Evolutionary conservation across 2,797 vertebrate species (phyloP).

Genomic region (Xerus rutilus): DNA sequence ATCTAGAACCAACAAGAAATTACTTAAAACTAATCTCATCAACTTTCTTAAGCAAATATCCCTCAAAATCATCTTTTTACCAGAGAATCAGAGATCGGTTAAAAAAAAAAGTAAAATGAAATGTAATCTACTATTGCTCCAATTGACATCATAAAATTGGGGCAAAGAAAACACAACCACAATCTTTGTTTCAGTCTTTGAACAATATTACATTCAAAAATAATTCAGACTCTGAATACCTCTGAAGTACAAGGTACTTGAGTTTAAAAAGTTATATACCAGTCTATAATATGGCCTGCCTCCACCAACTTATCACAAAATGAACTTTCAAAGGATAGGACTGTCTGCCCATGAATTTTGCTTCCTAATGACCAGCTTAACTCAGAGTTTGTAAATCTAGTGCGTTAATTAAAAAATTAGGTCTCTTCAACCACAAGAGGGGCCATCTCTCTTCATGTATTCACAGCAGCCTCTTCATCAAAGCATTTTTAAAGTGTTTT

Average conservation of each 20-base stretch:
- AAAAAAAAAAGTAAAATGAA: conserved; percentile 30
- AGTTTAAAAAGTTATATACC: not conserved
- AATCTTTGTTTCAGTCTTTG: not conserved
- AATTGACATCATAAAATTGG: not conserved
- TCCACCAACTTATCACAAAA: not conserved
- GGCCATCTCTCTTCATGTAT: not conserved
- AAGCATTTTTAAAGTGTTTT: not conserved
- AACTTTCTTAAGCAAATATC: conserved; percentile 26
- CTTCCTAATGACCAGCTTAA: not conserved
- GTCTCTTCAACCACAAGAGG: not conserved
- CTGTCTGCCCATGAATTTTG: not conserved
- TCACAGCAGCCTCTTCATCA: conserved; percentile 10
- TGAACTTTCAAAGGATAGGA: not conserved
- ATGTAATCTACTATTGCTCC: conserved; percentile 49
- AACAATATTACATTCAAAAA: not conserved
- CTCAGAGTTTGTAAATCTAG: not conserved
- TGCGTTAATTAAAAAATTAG: not conserved
- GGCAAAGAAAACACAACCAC: conserved; percentile 24
- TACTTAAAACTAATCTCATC: conserved; percentile 15
- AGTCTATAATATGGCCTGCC: not conserved
- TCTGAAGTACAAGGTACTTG: not conserved
- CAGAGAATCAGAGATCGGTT: conserved; percentile 58
- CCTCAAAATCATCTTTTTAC: conserved; percentile 33
- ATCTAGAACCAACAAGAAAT: not conserved
- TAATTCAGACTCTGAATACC: not conserved